These are phyloP conservation scores for Acropora tenuis DNA, from an alignment of 64 coral and sea anemone species.

Conservation along the genomic window DNA sequence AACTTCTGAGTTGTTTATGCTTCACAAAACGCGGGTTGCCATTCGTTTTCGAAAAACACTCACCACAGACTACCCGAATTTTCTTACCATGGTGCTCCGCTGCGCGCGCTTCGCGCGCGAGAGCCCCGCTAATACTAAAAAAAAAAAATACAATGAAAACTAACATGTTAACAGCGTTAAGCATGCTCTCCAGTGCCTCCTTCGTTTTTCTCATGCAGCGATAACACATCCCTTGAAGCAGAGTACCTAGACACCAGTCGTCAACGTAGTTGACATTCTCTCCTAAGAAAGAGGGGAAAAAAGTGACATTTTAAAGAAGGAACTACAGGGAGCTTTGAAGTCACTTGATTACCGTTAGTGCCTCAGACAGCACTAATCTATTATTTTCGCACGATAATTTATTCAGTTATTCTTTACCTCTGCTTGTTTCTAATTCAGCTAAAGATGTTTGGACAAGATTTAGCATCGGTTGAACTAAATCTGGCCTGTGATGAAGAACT, in stretches of 20 bases:
- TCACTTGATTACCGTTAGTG: not conserved
- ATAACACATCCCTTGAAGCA: slow-evolving; percentile 97
- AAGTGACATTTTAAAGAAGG: not conserved
- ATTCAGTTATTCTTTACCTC: slow-evolving; percentile 25
- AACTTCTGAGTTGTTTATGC: too few relatives aligned
- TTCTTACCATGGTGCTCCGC: too few relatives aligned
- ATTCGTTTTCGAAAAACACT: too few relatives aligned
- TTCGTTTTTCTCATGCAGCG: slow-evolving; percentile 69
- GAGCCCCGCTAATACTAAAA: too few relatives aligned
- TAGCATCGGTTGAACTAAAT: slow-evolving; percentile 73
- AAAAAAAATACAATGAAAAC: not conserved
- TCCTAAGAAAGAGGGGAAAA: not conserved
- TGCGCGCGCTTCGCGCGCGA: too few relatives aligned
- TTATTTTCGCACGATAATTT: not conserved
- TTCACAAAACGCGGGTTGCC: too few relatives aligned
- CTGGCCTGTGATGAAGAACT: slow-evolving; percentile 79
- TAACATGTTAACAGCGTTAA: slow-evolving; percentile 67
- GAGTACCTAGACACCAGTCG: slow-evolving; percentile 89
- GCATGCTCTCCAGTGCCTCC: slow-evolving; percentile 65
- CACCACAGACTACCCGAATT: too few relatives aligned
- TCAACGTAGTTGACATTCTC: slow-evolving; percentile 69
- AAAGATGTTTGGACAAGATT: slow-evolving; percentile 74
- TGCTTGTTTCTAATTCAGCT: slow-evolving; percentile 58
- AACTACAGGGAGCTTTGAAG: not conserved
- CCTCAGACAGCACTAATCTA: too few relatives aligned